phyloP scores from a whole-genome alignment of 2,113 vertebrate species.

The Syngnathus floridae region DNA sequence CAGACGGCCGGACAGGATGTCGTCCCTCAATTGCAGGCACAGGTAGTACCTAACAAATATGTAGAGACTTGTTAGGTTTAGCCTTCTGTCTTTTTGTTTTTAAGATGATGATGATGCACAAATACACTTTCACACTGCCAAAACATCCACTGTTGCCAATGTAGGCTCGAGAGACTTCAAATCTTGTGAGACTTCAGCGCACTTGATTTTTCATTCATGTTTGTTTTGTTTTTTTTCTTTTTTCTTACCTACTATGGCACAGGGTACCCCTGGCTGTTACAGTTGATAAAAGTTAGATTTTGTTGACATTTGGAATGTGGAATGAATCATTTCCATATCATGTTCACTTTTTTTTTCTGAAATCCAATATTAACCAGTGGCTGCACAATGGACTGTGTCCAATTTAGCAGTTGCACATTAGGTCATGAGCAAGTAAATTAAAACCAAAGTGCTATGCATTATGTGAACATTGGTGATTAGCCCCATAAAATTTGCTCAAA shows the following conservation, averaged over 20 bases:
- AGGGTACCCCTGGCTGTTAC: neutral
- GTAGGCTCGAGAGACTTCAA: neutral
- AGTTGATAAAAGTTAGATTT: neutral
- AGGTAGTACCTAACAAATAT: slow-evolving; percentile 84
- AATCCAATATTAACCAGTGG: neutral
- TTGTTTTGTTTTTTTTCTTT: too few relatives aligned
- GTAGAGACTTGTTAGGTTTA: neutral
- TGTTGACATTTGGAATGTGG: neutral
- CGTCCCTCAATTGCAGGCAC: slow-evolving; percentile 93
- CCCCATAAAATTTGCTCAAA: neutral
- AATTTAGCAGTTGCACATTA: neutral
- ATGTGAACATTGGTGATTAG: neutral
- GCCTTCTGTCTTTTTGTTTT: neutral
- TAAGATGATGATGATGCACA: neutral
- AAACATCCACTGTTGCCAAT: neutral
- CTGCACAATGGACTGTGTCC: neutral
- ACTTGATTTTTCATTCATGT: neutral
- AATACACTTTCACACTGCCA: neutral
- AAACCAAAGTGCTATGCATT: neutral
- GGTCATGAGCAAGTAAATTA: neutral
- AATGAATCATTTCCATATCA: neutral
- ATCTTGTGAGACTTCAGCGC: neutral
- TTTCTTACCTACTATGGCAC: too few relatives aligned
- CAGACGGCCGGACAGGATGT: slow-evolving; percentile 91
- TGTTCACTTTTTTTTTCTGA: neutral